Conservation (phyloP, 2,113 vertebrate genomes). For the Campylomormyrus numenius region DNA sequence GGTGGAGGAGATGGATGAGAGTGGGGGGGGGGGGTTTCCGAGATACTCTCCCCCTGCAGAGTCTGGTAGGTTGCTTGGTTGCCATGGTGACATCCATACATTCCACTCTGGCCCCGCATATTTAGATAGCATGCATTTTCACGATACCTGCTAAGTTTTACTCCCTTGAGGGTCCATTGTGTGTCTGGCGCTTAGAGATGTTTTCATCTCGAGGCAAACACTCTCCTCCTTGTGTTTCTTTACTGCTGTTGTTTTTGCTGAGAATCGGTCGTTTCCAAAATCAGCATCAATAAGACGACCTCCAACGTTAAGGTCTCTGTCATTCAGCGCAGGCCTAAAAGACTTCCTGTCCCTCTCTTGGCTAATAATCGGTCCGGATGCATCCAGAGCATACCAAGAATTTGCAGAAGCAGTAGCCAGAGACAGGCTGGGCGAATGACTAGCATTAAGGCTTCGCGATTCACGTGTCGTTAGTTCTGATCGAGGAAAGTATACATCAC, state of each 20-base stretch:
- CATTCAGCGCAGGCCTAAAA: neutral
- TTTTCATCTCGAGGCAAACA: neutral
- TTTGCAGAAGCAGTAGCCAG: neutral
- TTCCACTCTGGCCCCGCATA: slow-evolving; percentile 37
- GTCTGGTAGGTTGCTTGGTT: slow-evolving; percentile 46
- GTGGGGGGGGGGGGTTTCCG: neutral
- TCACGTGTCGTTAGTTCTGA: neutral
- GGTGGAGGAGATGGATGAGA: neutral
- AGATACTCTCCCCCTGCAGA: slow-evolving; percentile 17
- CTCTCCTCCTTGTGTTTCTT: neutral
- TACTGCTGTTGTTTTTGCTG: neutral
- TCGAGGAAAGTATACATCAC: neutral
- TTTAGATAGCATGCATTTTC: neutral
- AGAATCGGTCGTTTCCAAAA: neutral
- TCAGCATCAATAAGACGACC: neutral
- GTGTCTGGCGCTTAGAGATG: neutral
- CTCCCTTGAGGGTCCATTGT: neutral
- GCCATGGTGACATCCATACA: slow-evolving; percentile 62
- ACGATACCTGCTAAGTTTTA: neutral
- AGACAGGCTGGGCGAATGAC: neutral
- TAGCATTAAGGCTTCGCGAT: neutral
- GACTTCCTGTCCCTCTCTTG: neutral
- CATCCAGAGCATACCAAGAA: neutral
- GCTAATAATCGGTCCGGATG: neutral
- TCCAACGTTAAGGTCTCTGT: neutral